A percentile compares a stretch with the other conserved stretches of the same genome.
Evolutionary conservation across 1,140 invertebrate genomes (phyloP).

Genomic region (Hydropsyche tenuis): DNA sequence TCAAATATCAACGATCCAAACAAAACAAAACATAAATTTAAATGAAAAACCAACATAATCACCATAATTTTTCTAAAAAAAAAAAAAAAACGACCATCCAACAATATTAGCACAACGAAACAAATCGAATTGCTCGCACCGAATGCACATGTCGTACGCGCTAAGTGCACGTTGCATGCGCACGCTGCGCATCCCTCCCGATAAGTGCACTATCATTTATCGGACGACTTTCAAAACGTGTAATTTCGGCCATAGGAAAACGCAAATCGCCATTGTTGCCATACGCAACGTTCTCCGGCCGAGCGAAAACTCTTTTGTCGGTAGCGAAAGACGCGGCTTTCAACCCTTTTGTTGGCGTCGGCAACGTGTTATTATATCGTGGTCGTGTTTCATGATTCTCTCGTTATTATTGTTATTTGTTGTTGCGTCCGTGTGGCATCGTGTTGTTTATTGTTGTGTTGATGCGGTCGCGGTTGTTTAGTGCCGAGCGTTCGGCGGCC

Average conservation of each 20-base stretch:
- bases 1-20: too few relatives aligned
- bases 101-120: too few relatives aligned
- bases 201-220: constrained; percentile 13
- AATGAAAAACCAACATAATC: too few relatives aligned
- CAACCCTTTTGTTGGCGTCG: constrained; percentile 26
- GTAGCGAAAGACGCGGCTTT: constrained; percentile 1
- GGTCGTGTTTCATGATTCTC: constrained; percentile 5
- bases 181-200: not conserved
- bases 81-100: too few relatives aligned
- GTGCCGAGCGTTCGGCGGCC: not conserved
- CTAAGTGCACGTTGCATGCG: too few relatives aligned
- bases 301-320: constrained; percentile 13
- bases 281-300: not conserved
- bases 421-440: constrained; percentile 7
- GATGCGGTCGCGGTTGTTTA: constrained; percentile 4
- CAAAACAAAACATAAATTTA: too few relatives aligned
- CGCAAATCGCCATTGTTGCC: not conserved
- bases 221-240: not conserved
- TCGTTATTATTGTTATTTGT: constrained; percentile 11
- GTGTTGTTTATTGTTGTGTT: constrained; percentile 10
- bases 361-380: constrained; percentile 28
- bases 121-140: too few relatives aligned
- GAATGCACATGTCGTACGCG: too few relatives aligned
- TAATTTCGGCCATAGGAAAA: not conserved
- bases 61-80: too few relatives aligned